A percentile compares a stretch with the other conserved stretches of the same genome.
Conservation (phyloP, 2,113 vertebrate genomes). For the Progne subis region DNA sequence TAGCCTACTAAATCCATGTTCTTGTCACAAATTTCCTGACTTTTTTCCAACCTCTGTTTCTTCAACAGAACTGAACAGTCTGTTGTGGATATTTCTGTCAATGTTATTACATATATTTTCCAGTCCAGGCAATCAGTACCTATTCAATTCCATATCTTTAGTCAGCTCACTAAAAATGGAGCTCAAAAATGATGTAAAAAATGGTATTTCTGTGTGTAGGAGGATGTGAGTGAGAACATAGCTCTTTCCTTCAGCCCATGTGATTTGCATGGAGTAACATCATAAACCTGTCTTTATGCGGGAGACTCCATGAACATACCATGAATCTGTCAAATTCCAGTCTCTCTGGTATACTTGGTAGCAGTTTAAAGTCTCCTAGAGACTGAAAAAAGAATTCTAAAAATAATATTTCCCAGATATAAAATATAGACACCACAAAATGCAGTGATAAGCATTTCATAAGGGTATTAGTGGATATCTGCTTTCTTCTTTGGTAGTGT, state of each 20-base stretch:
- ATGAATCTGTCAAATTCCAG: slow-evolving; percentile 29
- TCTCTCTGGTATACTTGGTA: not conserved
- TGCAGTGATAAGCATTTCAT: not conserved
- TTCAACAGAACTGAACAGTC: not conserved
- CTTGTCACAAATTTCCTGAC: slow-evolving; percentile 6
- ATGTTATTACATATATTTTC: not conserved
- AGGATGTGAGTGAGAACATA: not conserved
- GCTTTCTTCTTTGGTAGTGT: not conserved
- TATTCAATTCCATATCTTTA: not conserved
- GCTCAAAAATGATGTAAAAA: not conserved
- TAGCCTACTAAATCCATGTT: slow-evolving; percentile 31
- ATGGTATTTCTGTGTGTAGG: not conserved
- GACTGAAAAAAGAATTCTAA: not conserved
- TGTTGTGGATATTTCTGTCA: not conserved
- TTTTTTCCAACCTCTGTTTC: not conserved
- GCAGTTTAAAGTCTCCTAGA: not conserved
- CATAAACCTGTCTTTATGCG: slow-evolving; percentile 33
- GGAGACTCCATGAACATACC: not conserved
- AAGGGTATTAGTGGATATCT: not conserved
- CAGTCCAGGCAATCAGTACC: not conserved
- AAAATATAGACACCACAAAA: not conserved
- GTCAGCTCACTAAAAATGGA: not conserved
- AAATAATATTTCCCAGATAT: not conserved
- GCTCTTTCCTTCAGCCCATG: not conserved
- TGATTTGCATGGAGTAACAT: not conserved